A percentile compares a stretch with the other conserved stretches of the same genome.
Conservation (phyloP, 2,888 invertebrate species). For the Sussaba pulchella region DNA sequence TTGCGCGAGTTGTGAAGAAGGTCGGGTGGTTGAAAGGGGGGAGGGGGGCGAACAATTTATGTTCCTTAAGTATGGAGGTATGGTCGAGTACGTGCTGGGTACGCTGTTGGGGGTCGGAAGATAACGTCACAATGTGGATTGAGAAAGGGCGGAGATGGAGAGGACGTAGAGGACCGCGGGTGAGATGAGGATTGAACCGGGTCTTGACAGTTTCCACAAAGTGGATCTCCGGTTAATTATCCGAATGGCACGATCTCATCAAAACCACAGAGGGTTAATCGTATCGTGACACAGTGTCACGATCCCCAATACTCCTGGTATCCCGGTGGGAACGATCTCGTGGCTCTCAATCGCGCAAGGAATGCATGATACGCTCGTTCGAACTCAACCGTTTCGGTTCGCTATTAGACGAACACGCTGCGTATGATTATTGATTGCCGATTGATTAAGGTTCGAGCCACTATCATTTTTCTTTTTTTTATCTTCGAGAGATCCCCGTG, state of each 20-base stretch:
- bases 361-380: slow-evolving; percentile 59
- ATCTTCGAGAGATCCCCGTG: too few relatives aligned
- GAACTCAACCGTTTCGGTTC: not conserved
- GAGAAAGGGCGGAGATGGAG: not conserved
- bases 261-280: slow-evolving; percentile 68
- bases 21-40: too few relatives aligned
- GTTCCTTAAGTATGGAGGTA: not conserved
- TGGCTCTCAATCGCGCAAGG: slow-evolving; percentile 64
- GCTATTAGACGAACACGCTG: not conserved
- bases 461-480: not conserved
- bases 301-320: slow-evolving; percentile 67
- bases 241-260: slow-evolving; percentile 67
- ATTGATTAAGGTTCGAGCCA: not conserved
- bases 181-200: slow-evolving; percentile 20
- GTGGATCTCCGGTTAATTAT: slow-evolving; percentile 66
- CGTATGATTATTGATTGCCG: slow-evolving; percentile 42
- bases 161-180: not conserved
- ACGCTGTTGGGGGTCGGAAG: too few relatives aligned
- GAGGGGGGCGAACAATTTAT: too few relatives aligned
- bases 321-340: slow-evolving; percentile 64
- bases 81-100: too few relatives aligned
- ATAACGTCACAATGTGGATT: not conserved
- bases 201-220: slow-evolving; percentile 59
- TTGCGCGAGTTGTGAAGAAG: too few relatives aligned
- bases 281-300: slow-evolving; percentile 68